These are phyloP conservation scores for Nesoenas mayeri DNA, from an alignment of 2,113 vertebrate species.

Conservation along the genomic window DNA sequence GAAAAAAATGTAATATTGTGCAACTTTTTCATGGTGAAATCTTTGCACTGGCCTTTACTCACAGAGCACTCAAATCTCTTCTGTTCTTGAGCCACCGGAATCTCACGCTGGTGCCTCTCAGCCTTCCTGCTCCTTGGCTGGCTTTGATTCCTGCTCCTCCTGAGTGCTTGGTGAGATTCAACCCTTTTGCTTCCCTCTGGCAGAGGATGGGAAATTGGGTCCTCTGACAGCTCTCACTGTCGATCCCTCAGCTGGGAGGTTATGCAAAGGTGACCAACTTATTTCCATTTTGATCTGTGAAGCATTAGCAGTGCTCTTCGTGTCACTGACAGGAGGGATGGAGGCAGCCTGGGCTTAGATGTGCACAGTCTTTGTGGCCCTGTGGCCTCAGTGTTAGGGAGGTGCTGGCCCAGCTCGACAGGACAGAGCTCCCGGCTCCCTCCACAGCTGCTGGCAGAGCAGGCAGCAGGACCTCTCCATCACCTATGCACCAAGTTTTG, in stretches of 20 bases:
- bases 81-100: not conserved
- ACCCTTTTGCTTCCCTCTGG: not conserved
- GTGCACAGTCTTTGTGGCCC: rapidly evolving
- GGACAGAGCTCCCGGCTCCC: not conserved
- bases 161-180: not conserved
- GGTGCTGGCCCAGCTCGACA: not conserved
- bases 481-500: rapidly evolving
- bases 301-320: not conserved
- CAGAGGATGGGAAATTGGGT: not conserved
- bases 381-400: rapidly evolving
- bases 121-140: not conserved
- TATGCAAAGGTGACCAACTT: not conserved
- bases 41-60: not conserved
- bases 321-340: not conserved
- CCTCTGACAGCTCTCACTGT: not conserved
- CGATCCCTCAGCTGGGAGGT: not conserved
- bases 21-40: not conserved
- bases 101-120: not conserved
- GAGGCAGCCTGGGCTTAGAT: not conserved
- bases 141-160: not conserved
- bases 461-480: not conserved
- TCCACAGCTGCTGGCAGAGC: not conserved
- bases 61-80: not conserved
- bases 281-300: not conserved
- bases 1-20: not conserved